Evolutionary conservation across 92 coral and sea anemone species (phyloP), one percentile per base, ranked within the genome.

Genomic region (Bergia sp.): DNA sequence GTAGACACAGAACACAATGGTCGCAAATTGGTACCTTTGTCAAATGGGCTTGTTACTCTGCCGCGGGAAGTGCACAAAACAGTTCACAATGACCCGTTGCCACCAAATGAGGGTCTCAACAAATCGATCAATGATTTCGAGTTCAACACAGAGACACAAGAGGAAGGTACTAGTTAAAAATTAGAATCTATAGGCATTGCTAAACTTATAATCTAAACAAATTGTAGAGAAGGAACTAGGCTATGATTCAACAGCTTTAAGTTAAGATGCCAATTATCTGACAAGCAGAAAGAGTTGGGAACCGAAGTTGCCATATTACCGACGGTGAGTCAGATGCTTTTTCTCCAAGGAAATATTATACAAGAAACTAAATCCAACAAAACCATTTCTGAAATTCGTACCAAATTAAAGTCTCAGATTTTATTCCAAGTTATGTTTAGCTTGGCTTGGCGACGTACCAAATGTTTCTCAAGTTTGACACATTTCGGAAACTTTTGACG

Each of bases 201-300:
- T 7, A 23, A 61, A 61, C 18, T 23, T 21, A 16, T 20, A 23
- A 4, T 21, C 69, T 61, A 16, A 61, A 20, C n/a, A 61, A 61
- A 21, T 3, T 4, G 20, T 1, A 18, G 50, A 41, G 8, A 42
- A 76, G 23, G 79, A 15, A 76, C 49, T 39, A 40, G 50, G 43
- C 12, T 4, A 4, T 44, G 29, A 8, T 21, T 39, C 43, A 4
- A 76, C 80, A 13, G 45, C 21, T 44, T 0, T 12, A 76, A 76
- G 23, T 76, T 36, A 58, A 1, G 73, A 2, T 23, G 42, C 21
- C 37, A 37, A 20, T 20, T 29, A 0, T 38, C 73, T 41, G 42
- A 40, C 39, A 79, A 21, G 38, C 38, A 65, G 61, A 77, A 82
- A n/a, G 77, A 66, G 21, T 38, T 82, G 37, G 86, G 86, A 45